Base-by-base conservation (phyloP, 2,113 vertebrate species). In the Eurystomus gularis region DNA sequence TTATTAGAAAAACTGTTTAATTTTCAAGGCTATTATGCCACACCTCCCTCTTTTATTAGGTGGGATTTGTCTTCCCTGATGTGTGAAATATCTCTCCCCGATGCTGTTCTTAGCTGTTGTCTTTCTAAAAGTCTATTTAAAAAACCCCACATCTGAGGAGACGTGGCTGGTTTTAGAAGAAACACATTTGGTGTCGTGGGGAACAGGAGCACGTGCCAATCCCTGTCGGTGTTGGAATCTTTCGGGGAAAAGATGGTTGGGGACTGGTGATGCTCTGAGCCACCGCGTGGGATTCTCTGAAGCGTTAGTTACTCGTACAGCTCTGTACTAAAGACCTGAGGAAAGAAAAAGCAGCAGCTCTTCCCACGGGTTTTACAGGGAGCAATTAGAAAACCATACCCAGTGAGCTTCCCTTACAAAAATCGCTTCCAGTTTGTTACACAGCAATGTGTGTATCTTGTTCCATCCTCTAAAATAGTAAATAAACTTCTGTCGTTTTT, bases 371-470 rank as follows among this genome's bases (percentile, higher is more conserved):
- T 64, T 87, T 58, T 66, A 31, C 57, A 64, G 61, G 60, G 44
- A 95, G 66, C 86, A 87, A 70, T 94, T 96, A 92, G 26, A 81
- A 89, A 84, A 61, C 17, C 28, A 0, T 1, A 94, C 11, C 66
- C 33, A 86, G 52, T 57, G 69, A 62, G 68, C 40, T 94, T 87
- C 51, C 82, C 73, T 58, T 61, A 54, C 44, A 68, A 26, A 19
- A 46, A 68, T 33, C 58, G 40, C 51, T 62, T 83, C 19, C 44
- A 69, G 3, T 42, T 40, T 33, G 20, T 18, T 69, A 8, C 11
- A 7, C 21, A 8, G 13, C 19, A 89, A 29, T 49, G 26, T 2
- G 1, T n/a, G 0, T 20, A 23, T 10, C 18, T 52, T 3, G 0
- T 72, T 80, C 33, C 40, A 7, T 70, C 28, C 46, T 28, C 91